A percentile compares a stretch with the other conserved stretches of the same genome.
These are phyloP conservation scores for Pseudomugil tenellus DNA, from an alignment of 2,797 vertebrate species.

Conservation along the genomic window DNA sequence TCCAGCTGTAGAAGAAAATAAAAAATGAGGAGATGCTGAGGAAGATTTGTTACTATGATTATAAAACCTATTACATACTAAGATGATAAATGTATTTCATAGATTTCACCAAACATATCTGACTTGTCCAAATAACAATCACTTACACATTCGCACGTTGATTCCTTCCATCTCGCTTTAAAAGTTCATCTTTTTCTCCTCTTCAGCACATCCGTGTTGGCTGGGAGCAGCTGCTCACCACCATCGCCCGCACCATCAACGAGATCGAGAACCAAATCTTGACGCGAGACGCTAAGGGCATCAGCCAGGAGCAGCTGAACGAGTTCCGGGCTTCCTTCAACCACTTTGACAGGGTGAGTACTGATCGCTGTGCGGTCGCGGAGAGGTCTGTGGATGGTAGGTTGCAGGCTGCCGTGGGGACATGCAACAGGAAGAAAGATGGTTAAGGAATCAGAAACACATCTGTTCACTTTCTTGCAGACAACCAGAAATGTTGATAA, in stretches of 20 bases:
- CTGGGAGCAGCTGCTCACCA: slow-evolving; percentile 98
- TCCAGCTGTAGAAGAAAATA: too few species aligned
- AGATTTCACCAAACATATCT: too few species aligned
- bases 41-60: too few species aligned
- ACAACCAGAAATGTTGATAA: neutral
- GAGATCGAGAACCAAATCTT: slow-evolving; percentile 98
- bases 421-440: neutral
- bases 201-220: slow-evolving; percentile 95
- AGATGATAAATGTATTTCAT: too few species aligned
- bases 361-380: slow-evolving; percentile 2
- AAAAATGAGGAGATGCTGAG: too few species aligned
- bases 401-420: slow-evolving; percentile 1
- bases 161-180: too few species aligned
- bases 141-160: too few species aligned
- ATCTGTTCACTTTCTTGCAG: neutral
- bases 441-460: neutral
- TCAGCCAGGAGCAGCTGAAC: slow-evolving; percentile 96
- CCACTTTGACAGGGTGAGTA: slow-evolving; percentile 97
- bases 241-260: slow-evolving; percentile 96
- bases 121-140: too few species aligned
- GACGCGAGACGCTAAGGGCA: slow-evolving; percentile 97
- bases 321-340: slow-evolving; percentile 98
- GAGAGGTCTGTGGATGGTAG: neutral
- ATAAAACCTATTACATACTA: too few species aligned
- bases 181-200: slow-evolving; percentile 43